Evolutionary conservation across 2,797 vertebrate genomes (phyloP).

Genomic region (Gallinago solitaria): DNA sequence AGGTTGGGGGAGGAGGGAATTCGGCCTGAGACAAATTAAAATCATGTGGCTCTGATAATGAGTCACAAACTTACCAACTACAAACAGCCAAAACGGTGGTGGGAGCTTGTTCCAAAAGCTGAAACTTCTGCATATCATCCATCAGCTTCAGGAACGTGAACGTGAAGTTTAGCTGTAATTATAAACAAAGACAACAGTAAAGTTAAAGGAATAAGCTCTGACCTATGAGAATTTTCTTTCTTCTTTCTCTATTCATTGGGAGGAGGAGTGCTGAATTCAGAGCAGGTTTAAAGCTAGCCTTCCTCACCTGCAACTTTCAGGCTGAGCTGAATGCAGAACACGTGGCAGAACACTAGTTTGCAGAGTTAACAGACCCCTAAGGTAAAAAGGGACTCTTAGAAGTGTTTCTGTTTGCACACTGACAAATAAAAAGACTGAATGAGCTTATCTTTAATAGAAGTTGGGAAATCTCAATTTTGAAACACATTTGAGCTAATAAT

Average conservation of each 20-base stretch:
- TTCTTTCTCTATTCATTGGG: neutral
- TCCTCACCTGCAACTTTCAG: neutral
- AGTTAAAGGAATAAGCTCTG: neutral
- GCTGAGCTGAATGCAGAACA: too few relatives aligned
- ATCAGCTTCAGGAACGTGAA: neutral
- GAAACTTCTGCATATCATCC: neutral
- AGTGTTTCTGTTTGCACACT: neutral
- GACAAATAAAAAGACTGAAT: neutral
- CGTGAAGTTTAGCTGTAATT: neutral
- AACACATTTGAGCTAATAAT: neutral
- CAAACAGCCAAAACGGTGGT: neutral
- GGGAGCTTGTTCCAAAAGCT: neutral
- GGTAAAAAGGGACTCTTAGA: neutral
- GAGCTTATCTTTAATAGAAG: neutral
- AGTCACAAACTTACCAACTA: neutral
- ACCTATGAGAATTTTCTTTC: neutral
- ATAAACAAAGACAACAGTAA: neutral
- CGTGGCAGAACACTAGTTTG: neutral
- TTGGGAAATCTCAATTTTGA: neutral
- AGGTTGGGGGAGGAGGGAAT: neutral
- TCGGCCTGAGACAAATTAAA: conserved; percentile 11
- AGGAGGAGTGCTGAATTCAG: neutral
- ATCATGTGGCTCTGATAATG: neutral
- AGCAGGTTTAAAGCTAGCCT: neutral
- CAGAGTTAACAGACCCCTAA: neutral